Percentiles rank a stretch among this genome's conserved stretches.
Evolutionary conservation across 2,797 vertebrate genomes (phyloP).

Genomic region (Phoxinus dragarum): DNA sequence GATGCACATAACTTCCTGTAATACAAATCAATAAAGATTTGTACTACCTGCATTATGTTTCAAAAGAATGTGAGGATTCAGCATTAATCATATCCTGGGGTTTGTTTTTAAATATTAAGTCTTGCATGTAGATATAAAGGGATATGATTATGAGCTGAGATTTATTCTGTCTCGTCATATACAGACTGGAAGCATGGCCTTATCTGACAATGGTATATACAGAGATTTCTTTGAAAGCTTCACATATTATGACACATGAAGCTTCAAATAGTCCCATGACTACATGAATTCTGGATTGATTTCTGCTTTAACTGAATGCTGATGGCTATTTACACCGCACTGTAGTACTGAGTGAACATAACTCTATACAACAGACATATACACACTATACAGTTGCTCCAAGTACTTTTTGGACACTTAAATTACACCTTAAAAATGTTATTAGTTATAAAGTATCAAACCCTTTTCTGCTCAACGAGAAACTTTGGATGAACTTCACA

Average conservation of each 20-base stretch:
- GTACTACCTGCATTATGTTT: conserved; percentile 15
- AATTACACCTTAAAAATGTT: not conserved
- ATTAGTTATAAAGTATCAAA: not conserved
- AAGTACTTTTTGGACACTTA: not conserved
- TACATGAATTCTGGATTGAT: not conserved
- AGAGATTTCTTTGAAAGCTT: not conserved
- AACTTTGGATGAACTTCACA: not conserved
- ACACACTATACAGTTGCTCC: not conserved
- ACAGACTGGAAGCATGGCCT: not conserved
- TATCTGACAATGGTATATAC: not conserved
- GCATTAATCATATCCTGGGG: conserved; percentile 1
- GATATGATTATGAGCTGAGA: conserved; percentile 3
- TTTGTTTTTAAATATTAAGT: not conserved
- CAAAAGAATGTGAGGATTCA: conserved; percentile 16
- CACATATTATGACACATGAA: not conserved
- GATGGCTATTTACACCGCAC: not conserved
- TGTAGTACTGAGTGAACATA: not conserved
- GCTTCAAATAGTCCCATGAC: not conserved
- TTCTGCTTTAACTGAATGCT: not conserved
- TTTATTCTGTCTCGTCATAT: not conserved
- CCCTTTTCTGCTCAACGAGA: not conserved
- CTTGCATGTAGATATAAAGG: not conserved
- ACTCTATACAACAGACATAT: not conserved
- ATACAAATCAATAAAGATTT: conserved; percentile 23
- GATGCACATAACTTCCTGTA: not conserved